Evolutionary conservation across 2,888 invertebrate genomes (phyloP), one percentile per base, ranked within the genome.

Genomic region (Abrostola triplasia): DNA sequence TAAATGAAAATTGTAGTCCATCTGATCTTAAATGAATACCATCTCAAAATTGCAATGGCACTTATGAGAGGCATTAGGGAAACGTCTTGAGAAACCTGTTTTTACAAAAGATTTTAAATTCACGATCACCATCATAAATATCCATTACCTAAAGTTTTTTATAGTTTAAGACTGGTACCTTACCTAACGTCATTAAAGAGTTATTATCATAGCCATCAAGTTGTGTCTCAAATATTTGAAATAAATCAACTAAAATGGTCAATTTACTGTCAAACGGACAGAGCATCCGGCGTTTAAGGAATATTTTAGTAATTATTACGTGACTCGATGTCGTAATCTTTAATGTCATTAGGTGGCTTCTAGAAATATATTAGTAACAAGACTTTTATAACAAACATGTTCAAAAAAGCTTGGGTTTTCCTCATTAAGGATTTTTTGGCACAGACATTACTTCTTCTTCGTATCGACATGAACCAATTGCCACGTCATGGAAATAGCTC

Each of bases 171-270:
- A 9, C 36, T 11, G 55, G 38, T 51, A 53, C 54, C 11, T 54
- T 11, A 54, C 8, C 42, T 5, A 49, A 36, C 44, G 57, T 59
- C 50, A 41, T 69, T 64, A 60, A 50, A 7, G 47, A 0, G 48
- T 52, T 44, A 75, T 60, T n/a, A n/a, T n/a, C n/a, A 36, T 24
- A 61, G 24, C 8, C 52, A 59, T 24, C 37, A 57, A 40, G 59
- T 38, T 50, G 36, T 44, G 53, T 59, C 51, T 68, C 41, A 66
- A 64, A 65, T 68, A 73, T 76, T 62, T 56, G 36, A 65, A 47
- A 68, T 76, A 68, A 76, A 74, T 74, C 52, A 54, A 61, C 63
- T 55, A 56, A 68, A 72, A 72, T 61, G 41, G 51, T 59, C 68
- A 67, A 65, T 76, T 75, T 61, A 37, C 53, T 51, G 63, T 63